Evolutionary conservation across 2,888 invertebrate species (phyloP), one percentile per base, ranked within the genome.

Genomic region (Trachelus iudaicus): DNA sequence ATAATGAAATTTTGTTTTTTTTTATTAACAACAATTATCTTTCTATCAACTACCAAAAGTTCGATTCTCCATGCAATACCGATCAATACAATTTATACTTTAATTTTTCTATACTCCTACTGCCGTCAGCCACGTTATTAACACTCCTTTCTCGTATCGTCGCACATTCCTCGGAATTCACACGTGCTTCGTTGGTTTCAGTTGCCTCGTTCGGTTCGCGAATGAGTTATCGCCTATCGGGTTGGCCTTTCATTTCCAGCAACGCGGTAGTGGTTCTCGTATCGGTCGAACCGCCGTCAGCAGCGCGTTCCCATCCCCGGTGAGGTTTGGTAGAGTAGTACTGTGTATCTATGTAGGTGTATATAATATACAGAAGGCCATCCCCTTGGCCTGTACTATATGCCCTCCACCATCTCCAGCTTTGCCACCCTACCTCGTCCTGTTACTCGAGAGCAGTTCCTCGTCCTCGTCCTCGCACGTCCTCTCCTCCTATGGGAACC

Each of bases 141-240:
- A 30, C 31, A 69, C 69, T 69, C n/a, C 69, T 30, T 69, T 69
- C 69, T 15, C 33, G 31, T 15, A 69, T 30, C 69, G 69, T 84
- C 77, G 84, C 81, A 83, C 84, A 86, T 85, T 86, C 87, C 85
- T 87, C 84, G 85, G 84, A 88, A 86, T 86, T 85, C 76, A 87
- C 89, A 87, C 88, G 89, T 89, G 87, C 88, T 85, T 84, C 86
- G 87, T 87, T 88, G 89, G 88, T 89, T 90, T 90, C 91, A 91
- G 91, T 90, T 89, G 90, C 89, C 88, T 89, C 89, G 90, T 90
- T 90, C 90, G 90, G 89, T 90, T 90, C 90, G 89, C 88, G 89
- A 90, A 91, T 91, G 91, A 91, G 89, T 91, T 91, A 91, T 91
- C 90, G 91, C 88, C 90, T 89, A 89, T 90, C 89, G 88, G 87